Base-by-base conservation (phyloP, 2,797 vertebrate genomes). In the Anabas testudineus region DNA sequence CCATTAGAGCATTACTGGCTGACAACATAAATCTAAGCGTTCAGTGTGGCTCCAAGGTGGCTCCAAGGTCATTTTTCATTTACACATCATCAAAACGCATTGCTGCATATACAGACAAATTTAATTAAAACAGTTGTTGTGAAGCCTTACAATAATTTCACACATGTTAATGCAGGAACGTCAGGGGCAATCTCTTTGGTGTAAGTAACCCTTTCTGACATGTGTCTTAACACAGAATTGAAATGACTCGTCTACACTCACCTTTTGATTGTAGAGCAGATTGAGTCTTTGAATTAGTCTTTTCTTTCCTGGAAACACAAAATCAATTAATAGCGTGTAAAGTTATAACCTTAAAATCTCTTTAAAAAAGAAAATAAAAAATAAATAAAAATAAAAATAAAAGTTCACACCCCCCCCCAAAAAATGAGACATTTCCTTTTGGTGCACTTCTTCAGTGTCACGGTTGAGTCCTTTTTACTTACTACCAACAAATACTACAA, bases 251-350 rank as follows among this genome's bases (percentile, higher is more conserved):
- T 80, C 32, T 55, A 16, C 54, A 86, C 95, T 95, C 93, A 97
- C 97, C 96, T 95, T 96, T 95, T 58, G 95, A 95, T 80, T 92
- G 95, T 60, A 93, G 85, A 61, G 89, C 91, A 86, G 92, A 80
- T 72, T 88, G 63, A 21, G 22, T 45, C 79, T 90, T 91, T 74
- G 74, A 92, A 78, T 78, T 76, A 1, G 67, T 59, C 81, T 88
- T 90, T 73, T 87, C 61, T 81, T 92, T 93, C 83, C 90, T 75
- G 73, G 55, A 84, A 87, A 85, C 86, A 86, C 57, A 91, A 80
- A 83, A 71, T 78, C 62, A 70, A 65, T 72, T 67, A 63, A 71
- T 67, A 81, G 75, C 64, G 59, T 72, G 75, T 70, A 54, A 77
- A 87, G 47, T 74, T 87, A 71, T 63, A 69, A 74, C 34, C 22